Evolutionary conservation across 2,888 invertebrate genomes (phyloP).

Genomic region (Acronicta alni): DNA sequence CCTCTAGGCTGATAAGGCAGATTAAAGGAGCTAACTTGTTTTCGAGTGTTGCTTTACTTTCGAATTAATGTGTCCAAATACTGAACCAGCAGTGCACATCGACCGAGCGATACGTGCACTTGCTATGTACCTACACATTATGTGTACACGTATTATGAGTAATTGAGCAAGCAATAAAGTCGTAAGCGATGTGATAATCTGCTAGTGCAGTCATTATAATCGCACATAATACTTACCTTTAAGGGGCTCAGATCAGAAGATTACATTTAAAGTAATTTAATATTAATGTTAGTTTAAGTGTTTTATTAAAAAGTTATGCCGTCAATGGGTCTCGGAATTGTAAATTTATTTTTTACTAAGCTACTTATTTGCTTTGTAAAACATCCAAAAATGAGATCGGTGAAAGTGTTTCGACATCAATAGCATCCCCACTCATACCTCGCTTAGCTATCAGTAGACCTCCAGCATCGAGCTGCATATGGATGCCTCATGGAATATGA

Average conservation of each 20-base stretch:
- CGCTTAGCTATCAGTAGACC: conserved; percentile 18
- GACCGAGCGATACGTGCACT: conserved; percentile 7
- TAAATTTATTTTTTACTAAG: too few species aligned
- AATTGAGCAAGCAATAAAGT: conserved; percentile 31
- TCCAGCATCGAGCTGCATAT: conserved; percentile 11
- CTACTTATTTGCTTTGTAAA: too few species aligned
- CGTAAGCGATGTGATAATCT: conserved; percentile 38
- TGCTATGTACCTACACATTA: too few species aligned
- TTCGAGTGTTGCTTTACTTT: too few species aligned
- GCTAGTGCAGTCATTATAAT: conserved; percentile 34
- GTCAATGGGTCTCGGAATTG: too few species aligned
- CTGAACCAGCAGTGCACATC: neutral
- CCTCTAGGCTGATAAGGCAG: too few species aligned
- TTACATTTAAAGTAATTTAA: conserved; percentile 41
- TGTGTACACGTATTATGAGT: conserved; percentile 15
- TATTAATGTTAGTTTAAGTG: conserved; percentile 6
- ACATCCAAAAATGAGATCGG: too few species aligned
- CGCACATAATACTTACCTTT: conserved; percentile 42
- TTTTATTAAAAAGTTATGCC: too few species aligned
- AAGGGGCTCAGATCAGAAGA: conserved; percentile 44
- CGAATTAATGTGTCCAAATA: too few species aligned
- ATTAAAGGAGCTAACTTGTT: too few species aligned
- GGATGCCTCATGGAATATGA: conserved; percentile 44
- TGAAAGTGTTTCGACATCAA: too few species aligned
- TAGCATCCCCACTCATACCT: neutral